These are phyloP conservation scores for Bryconaethiops microstoma DNA, from an alignment of 2,797 vertebrate genomes.

Conservation along the genomic window DNA sequence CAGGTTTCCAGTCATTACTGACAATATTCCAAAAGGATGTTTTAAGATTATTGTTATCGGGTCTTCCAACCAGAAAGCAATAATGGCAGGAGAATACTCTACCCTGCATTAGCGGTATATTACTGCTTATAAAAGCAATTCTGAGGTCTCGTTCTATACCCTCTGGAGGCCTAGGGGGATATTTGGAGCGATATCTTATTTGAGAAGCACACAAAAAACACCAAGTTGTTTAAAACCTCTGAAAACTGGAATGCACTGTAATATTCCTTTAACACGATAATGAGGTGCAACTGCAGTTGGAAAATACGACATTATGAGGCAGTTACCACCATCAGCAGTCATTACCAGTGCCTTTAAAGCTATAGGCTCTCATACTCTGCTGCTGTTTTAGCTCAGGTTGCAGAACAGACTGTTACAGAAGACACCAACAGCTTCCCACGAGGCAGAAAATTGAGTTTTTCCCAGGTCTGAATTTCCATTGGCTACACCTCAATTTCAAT, in stretches of 20 bases:
- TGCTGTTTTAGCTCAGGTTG: not conserved
- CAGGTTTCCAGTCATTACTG: too few species aligned
- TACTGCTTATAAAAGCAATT: not conserved
- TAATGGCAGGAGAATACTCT: not conserved
- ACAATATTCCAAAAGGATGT: not conserved
- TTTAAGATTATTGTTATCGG: not conserved
- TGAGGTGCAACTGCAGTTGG: not conserved
- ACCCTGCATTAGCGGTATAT: not conserved
- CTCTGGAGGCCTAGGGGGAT: not conserved
- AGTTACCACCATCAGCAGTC: constrained; percentile 9
- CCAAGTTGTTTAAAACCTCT: too few species aligned
- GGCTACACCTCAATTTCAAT: not conserved
- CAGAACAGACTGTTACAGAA: not conserved
- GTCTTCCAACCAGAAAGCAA: not conserved
- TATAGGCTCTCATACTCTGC: not conserved
- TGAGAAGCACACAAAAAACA: too few species aligned
- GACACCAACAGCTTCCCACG: not conserved
- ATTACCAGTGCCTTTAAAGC: constrained; percentile 35
- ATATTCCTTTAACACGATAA: too few species aligned
- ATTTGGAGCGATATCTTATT: too few species aligned
- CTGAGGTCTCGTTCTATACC: not conserved
- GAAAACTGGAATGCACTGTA: too few species aligned
- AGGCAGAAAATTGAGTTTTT: not conserved
- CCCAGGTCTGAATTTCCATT: not conserved
- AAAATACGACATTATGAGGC: constrained; percentile 11